These are phyloP conservation scores for Automeris io DNA, from an alignment of 2,888 invertebrate genomes.

Conservation along the genomic window DNA sequence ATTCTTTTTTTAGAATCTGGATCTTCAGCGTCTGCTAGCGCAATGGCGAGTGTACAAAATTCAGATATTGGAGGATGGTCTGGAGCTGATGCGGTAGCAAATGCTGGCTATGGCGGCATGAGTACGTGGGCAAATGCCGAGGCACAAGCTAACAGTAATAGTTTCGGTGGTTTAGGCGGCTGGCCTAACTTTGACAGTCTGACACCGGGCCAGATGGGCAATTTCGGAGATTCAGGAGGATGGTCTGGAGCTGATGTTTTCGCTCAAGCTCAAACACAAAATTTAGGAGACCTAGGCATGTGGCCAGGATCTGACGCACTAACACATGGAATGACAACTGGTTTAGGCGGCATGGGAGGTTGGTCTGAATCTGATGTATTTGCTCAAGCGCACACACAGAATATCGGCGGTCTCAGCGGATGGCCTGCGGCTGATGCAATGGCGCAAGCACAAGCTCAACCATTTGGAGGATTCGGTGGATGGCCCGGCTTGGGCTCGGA, in stretches of 20 bases:
- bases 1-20: constrained; percentile 1
- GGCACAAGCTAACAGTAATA: not conserved
- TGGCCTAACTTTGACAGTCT: constrained; percentile 7
- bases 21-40: constrained; percentile 10
- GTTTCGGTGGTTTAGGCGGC: constrained; percentile 6
- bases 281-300: constrained; percentile 9
- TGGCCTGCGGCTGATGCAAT: constrained; percentile 10
- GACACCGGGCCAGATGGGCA: constrained; percentile 14
- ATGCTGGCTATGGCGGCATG: not conserved
- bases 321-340: constrained; percentile 1
- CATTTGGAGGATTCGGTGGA: constrained; percentile 12
- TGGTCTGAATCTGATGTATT: not conserved
- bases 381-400: constrained; percentile 2
- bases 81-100: not conserved
- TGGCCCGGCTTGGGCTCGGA: constrained; percentile 12
- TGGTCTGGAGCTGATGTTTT: constrained; percentile 15
- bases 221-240: constrained; percentile 14
- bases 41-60: constrained; percentile 2
- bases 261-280: constrained; percentile 16
- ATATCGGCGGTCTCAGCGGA: constrained; percentile 3
- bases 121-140: not conserved
- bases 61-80: not conserved
- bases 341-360: constrained; percentile 5
- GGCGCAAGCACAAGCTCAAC: constrained; percentile 5
- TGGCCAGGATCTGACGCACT: constrained; percentile 5